Base-by-base conservation (phyloP, 1,140 invertebrate genomes). In the Lepidurus arcticus region DNA sequence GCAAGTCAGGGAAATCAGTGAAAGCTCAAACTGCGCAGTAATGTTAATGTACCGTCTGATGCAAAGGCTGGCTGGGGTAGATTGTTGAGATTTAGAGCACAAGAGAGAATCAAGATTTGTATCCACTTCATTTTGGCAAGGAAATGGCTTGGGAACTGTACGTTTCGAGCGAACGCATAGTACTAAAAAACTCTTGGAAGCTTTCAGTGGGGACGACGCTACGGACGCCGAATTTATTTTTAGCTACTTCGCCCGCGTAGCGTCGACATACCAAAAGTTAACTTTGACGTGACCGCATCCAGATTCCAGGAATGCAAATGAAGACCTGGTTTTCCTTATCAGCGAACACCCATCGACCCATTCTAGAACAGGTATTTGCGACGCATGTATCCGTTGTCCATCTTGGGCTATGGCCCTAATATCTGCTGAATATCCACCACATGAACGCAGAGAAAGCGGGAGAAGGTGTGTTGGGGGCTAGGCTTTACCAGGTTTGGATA, bases 71-170 rank as follows among this genome's bases (percentile, higher is more conserved):
- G 53, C 34, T 34, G 34, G 13, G 16, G 53, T 65, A 65, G 21
- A 65, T 65, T 21, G 53, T 21, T 65, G 16, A 65, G 9, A 65
- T 2, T 65, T 65, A 65, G 6, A 7, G 53, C 53, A 16, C 16
- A 65, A 9, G 21, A 65, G 13, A 65, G 16, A 21, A 65, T n/a
- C 53, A 65, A 65, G 16, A 65, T 16, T n/a, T 65, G 53, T 0
- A 65, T 7, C 53, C 53, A 65, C 53, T 65, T 65, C 53, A 65
- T 65, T 13, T 65, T 65, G 53, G 3, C 53, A 65, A 65, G 45
- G 45, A 21, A 21, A 9, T 65, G 21, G 16, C 21, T 65, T 65
- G 53, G 16, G 53, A 65, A 65, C 53, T 13, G 21, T 16, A n/a
- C 6, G n/a, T 21, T 21, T 65, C 53, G 21, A 9, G 13, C 53